Conservation (phyloP, 2,797 vertebrate species). For the Centroberyx gerrardi region DNA sequence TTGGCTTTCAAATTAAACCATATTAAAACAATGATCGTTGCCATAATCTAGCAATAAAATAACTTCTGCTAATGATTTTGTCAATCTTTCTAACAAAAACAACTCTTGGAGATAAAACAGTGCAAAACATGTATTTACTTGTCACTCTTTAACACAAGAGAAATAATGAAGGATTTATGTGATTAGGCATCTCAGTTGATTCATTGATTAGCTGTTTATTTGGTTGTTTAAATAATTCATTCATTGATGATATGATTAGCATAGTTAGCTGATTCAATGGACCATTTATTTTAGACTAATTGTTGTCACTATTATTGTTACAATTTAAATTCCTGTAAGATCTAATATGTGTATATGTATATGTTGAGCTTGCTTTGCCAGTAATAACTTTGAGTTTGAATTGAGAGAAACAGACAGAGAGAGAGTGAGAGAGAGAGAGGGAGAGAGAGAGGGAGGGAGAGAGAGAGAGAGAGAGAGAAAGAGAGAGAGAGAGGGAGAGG, state of each 20-base stretch:
- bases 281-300: conserved; percentile 1
- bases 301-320: conserved; percentile 1
- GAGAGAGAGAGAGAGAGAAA: too few species aligned
- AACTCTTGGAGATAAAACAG: too few species aligned
- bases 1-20: not conserved
- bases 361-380: conserved; percentile 16
- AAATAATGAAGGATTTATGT: too few species aligned
- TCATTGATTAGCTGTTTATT: too few species aligned
- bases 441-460: too few species aligned
- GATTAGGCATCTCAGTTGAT: not conserved
- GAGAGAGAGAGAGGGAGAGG: not conserved
- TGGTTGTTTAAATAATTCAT: too few species aligned
- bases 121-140: too few species aligned
- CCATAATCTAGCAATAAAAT: too few species aligned
- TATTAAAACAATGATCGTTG: too few species aligned
- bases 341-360: conserved; percentile 14
- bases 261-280: not conserved
- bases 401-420: conserved; percentile 18
- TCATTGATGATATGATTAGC: not conserved
- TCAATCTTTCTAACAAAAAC: too few species aligned
- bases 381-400: conserved; percentile 44
- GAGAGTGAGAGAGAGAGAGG: not conserved
- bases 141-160: too few species aligned
- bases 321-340: not conserved
- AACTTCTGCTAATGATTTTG: too few species aligned